phyloP scores from a whole-genome alignment of 2,113 vertebrate genomes.

The Acanthochromis polyacanthus region DNA sequence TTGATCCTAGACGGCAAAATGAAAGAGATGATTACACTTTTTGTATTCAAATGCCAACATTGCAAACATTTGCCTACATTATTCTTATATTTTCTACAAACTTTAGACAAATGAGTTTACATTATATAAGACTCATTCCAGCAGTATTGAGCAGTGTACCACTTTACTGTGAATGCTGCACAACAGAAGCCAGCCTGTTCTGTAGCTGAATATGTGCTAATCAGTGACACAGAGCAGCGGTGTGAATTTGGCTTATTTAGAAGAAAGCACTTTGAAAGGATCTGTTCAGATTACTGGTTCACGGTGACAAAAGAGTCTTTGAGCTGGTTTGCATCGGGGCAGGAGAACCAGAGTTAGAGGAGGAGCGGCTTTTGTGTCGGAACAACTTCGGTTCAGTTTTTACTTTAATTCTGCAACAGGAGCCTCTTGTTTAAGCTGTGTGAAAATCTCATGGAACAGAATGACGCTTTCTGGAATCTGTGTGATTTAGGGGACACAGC shows the following conservation, averaged over 20 bases:
- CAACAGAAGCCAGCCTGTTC: conserved; percentile 3
- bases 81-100: too few species aligned
- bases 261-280: conserved; percentile 35
- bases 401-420: background rate
- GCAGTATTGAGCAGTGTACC: background rate
- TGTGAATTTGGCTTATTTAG: conserved; percentile 72
- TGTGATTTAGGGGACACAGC: too few species aligned
- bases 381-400: background rate
- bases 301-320: conserved; percentile 74
- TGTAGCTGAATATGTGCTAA: conserved; percentile 14
- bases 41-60: too few species aligned
- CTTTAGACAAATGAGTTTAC: too few species aligned
- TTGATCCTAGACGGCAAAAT: conserved; percentile 83
- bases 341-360: conserved; percentile 5
- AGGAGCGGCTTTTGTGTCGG: background rate
- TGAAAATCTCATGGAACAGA: background rate
- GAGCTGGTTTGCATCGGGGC: conserved; percentile 31
- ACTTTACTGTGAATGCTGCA: background rate
- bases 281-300: conserved; percentile 66
- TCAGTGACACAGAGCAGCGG: conserved; percentile 12
- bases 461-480: background rate
- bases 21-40: background rate
- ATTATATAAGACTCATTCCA: background rate
- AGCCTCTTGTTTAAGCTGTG: background rate
- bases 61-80: background rate